Evolutionary conservation across 2,888 invertebrate species (phyloP).

Genomic region (Athripsodes cinereus): DNA sequence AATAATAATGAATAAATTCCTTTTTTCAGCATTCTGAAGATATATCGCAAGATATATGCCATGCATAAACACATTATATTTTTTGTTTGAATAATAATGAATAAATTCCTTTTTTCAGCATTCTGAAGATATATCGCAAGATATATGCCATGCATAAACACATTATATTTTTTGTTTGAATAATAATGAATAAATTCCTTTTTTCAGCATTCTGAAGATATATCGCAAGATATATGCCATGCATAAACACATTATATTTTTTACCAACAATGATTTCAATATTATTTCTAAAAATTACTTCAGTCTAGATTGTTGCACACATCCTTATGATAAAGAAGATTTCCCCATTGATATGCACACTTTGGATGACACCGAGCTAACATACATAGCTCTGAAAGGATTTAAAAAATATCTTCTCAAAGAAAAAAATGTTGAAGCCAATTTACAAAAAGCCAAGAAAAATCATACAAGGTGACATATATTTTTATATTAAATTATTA

Average conservation of each 20-base stretch:
- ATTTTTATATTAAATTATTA: no score
- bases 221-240: constrained; percentile 51
- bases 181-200: neutral
- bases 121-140: no score
- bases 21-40: no score
- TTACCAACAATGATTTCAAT: constrained; percentile 51
- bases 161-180: neutral
- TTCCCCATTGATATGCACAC: constrained; percentile 9
- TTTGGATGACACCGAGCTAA: neutral
- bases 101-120: no score
- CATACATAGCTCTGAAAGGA: constrained; percentile 1
- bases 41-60: no score
- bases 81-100: no score
- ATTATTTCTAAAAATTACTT: constrained; percentile 41
- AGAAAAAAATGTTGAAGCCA: constrained; percentile 10
- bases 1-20: no score
- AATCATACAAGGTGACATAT: neutral
- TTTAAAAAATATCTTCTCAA: constrained; percentile 18
- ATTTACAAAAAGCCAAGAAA: constrained; percentile 1
- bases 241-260: constrained; percentile 48
- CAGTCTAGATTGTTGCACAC: constrained; percentile 7
- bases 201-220: constrained; percentile 47
- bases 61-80: no score
- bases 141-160: neutral
- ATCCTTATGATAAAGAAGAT: constrained; percentile 4